A percentile compares a stretch with the other conserved stretches of the same genome.
Evolutionary conservation across 2,888 invertebrate species (phyloP).

Genomic region (Asteroscopus sphinx): DNA sequence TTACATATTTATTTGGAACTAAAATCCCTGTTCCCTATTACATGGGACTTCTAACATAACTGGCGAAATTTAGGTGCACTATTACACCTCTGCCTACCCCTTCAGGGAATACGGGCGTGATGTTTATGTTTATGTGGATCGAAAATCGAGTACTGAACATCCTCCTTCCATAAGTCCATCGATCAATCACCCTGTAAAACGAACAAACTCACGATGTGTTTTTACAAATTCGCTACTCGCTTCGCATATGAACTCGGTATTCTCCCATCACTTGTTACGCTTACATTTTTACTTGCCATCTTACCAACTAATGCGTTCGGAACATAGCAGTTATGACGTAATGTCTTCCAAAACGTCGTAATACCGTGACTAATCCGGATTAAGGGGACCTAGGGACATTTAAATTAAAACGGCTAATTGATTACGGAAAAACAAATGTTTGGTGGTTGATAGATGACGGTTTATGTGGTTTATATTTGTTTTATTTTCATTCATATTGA

Average conservation of each 20-base stretch:
- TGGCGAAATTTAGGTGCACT: too few relatives aligned
- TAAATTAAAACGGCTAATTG: slow-evolving; percentile 64
- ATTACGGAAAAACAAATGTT: slow-evolving; percentile 34
- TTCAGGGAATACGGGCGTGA: too few relatives aligned
- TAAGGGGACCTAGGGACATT: slow-evolving; percentile 65
- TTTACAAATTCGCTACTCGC: neutral
- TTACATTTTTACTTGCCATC: slow-evolving; percentile 66
- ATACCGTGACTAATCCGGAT: slow-evolving; percentile 70
- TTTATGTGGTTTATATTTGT: neutral
- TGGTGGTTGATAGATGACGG: neutral
- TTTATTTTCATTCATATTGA: neutral
- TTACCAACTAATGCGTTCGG: slow-evolving; percentile 63
- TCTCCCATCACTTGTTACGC: slow-evolving; percentile 44
- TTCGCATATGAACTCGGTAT: slow-evolving; percentile 22
- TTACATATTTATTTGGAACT: too few relatives aligned
- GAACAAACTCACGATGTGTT: too few relatives aligned
- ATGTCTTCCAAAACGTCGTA: slow-evolving; percentile 69
- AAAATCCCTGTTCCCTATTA: too few relatives aligned
- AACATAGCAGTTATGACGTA: slow-evolving; percentile 71
- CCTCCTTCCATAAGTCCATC: too few relatives aligned
- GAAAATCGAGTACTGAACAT: too few relatives aligned
- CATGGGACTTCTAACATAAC: too few relatives aligned
- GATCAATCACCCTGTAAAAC: too few relatives aligned
- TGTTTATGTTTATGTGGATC: too few relatives aligned
- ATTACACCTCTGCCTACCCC: too few relatives aligned